Percentiles rank a stretch among this genome's conserved stretches.
Conservation (phyloP, 2,797 vertebrate species). For the Eurystomus glaucurus region DNA sequence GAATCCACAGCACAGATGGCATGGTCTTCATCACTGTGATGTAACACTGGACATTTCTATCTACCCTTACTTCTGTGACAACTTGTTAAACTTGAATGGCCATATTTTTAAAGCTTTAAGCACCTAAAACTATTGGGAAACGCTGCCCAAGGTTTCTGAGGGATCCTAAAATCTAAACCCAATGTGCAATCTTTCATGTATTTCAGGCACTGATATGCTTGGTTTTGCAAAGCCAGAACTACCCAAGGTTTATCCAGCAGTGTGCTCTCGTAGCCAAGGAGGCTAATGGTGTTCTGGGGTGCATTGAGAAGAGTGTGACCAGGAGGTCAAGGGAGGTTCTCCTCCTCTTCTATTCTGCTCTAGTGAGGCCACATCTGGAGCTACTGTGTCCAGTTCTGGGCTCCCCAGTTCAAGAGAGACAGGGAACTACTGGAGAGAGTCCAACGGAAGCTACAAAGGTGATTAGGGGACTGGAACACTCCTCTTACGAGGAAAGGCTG, state of each 20-base stretch:
- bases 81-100: neutral
- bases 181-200: neutral
- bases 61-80: neutral
- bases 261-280: neutral
- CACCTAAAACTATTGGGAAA: neutral
- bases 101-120: neutral
- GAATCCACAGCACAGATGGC: neutral
- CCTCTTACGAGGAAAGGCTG: neutral
- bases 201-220: neutral
- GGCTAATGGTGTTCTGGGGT: neutral
- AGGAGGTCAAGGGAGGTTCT: neutral
- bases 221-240: neutral
- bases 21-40: neutral
- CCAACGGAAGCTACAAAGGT: neutral
- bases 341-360: neutral
- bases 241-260: neutral
- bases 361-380: neutral
- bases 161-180: neutral
- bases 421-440: neutral
- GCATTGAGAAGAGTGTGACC: neutral
- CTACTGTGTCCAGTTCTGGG: neutral
- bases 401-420: neutral
- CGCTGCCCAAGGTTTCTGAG: rapidly evolving
- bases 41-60: neutral
- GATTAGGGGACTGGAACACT: neutral